Evolutionary conservation across 2,888 invertebrate genomes (phyloP).

Genomic region (Morpho helenor): DNA sequence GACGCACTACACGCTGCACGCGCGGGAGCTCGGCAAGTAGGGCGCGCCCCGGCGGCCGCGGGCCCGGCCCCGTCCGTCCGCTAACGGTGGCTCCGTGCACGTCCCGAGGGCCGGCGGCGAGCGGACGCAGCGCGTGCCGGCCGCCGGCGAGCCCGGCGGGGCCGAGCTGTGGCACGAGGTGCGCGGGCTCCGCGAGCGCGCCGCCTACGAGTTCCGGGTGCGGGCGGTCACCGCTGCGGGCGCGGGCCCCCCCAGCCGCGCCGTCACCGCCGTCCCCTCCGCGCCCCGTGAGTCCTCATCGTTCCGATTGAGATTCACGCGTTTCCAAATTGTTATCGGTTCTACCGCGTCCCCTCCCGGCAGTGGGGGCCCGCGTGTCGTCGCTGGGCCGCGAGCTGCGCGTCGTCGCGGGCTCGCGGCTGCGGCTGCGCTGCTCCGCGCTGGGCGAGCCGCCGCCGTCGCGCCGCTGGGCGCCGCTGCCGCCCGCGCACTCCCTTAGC

Average conservation of each 20-base stretch:
- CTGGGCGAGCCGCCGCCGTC: constrained; percentile 82
- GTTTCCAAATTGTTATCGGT: neutral
- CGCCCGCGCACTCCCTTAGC: constrained; percentile 79
- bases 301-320: too few relatives aligned
- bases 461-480: constrained; percentile 78
- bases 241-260: constrained; percentile 80
- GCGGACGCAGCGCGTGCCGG: constrained; percentile 57
- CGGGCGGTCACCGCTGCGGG: constrained; percentile 82
- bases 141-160: constrained; percentile 19
- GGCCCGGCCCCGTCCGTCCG: neutral
- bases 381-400: constrained; percentile 84
- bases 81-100: neutral
- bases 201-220: constrained; percentile 90
- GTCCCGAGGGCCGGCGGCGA: constrained; percentile 44
- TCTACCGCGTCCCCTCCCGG: neutral
- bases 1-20: constrained; percentile 88
- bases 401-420: constrained; percentile 80
- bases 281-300: constrained; percentile 43
- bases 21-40: constrained; percentile 82
- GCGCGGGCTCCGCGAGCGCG: constrained; percentile 82
- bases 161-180: constrained; percentile 77
- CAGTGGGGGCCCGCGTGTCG: constrained; percentile 88
- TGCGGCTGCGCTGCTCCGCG: constrained; percentile 83
- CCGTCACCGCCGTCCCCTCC: constrained; percentile 77
- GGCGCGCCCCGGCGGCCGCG: constrained; percentile 25